Evolutionary conservation across 2,888 invertebrate genomes (phyloP), one percentile per base, ranked within the genome.

Genomic region (Lamellibrachia columna): DNA sequence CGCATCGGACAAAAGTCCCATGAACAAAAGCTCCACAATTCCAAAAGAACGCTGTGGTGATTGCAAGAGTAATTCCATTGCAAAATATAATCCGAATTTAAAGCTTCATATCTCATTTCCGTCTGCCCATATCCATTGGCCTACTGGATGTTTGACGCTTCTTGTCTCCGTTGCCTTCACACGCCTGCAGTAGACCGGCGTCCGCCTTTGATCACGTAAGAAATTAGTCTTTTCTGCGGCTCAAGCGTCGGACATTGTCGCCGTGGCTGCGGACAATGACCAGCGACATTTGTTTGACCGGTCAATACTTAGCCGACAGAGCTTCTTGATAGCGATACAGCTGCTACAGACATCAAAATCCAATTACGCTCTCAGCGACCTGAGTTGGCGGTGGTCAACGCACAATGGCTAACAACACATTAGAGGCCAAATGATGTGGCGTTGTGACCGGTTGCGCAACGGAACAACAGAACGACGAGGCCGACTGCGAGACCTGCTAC

Each of bases 361-460:
- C 75, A 75, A 75, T 75, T 75, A 75, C n/a, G 75, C 75, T 22
- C 75, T 75, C 75, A 75, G 75, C 75, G 75, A n/a, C 22, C 75
- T 15, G 75, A 75, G 22, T 75, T 6, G 22, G 22, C 40, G 40
- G 1, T 40, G 40, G 40, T 40, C 40, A 40, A 40, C 40, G 75
- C 11, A 75, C 75, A 75, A 75, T 75, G 75, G 75, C 75, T 75
- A 75, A 75, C 75, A 75, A 75, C 75, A 75, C 75, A 75, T 75
- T 75, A 75, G 75, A 22, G 75, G 22, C 75, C 15, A 22, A 22
- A 11, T 22, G 75, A 22, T 22, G 75, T 75, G 75, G 15, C 75
- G 75, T 75, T 75, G 75, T 75, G 22, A 75, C 75, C 22, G 75
- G 75, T 75, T 75, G n/a, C 75, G 75, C 75, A 75, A 75, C 22